Evolutionary conservation across 1,140 invertebrate genomes (phyloP).

Genomic region (Drosophila orosa): DNA sequence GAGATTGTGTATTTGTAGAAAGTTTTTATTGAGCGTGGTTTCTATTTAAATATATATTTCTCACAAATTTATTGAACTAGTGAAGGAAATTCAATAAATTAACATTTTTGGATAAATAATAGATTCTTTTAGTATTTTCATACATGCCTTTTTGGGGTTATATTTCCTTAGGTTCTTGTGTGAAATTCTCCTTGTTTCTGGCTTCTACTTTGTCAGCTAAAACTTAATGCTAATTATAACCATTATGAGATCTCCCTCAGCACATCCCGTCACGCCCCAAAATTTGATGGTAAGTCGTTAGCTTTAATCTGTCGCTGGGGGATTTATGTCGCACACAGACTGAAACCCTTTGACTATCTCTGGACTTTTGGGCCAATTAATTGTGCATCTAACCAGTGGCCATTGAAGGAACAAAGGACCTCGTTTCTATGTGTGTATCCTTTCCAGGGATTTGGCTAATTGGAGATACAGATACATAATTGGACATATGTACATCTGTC

Average conservation of each 20-base stretch:
- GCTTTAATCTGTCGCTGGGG: conserved; percentile 13
- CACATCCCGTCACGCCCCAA: neutral
- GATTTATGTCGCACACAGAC: conserved; percentile 24
- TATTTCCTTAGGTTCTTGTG: too few species aligned
- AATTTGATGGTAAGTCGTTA: conserved; percentile 1
- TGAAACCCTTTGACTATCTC: conserved; percentile 48
- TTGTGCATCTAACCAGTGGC: conserved; percentile 38
- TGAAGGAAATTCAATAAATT: too few species aligned
- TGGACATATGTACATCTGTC: conserved; percentile 18
- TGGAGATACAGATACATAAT: conserved; percentile 41
- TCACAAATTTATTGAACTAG: too few species aligned
- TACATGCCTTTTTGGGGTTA: too few species aligned
- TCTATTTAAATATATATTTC: too few species aligned
- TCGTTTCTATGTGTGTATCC: neutral
- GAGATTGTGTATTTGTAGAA: neutral
- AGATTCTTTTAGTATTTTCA: too few species aligned
- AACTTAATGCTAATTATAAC: conserved; percentile 10
- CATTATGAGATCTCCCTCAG: neutral
- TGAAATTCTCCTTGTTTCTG: too few species aligned
- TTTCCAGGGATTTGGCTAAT: conserved; percentile 10
- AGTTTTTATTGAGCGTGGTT: too few species aligned
- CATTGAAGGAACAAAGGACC: conserved; percentile 12
- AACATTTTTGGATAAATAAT: too few species aligned
- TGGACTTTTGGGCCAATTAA: conserved; percentile 46
- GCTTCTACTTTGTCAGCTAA: too few species aligned